phyloP scores from a whole-genome alignment of 2,113 vertebrate genomes.

The Ageneiosus marmoratus region DNA sequence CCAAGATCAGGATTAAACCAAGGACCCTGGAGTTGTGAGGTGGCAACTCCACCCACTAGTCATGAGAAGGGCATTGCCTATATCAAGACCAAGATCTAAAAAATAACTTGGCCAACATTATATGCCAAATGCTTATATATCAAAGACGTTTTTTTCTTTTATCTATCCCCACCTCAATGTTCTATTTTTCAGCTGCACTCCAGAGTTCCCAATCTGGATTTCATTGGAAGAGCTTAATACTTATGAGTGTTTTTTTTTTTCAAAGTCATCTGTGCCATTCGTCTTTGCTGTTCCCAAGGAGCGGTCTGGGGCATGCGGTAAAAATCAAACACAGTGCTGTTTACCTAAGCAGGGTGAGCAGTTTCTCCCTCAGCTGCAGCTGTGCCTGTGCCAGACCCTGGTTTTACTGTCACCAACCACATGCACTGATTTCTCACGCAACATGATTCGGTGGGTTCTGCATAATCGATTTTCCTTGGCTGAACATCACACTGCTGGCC shows the following conservation, averaged over 20 bases:
- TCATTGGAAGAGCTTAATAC: conserved; percentile 70
- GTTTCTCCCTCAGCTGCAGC: conserved; percentile 48
- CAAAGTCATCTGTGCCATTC: conserved; percentile 76
- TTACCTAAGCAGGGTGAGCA: conserved; percentile 42
- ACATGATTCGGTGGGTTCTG: conserved; percentile 50
- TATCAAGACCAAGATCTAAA: no score
- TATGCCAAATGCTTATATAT: no score
- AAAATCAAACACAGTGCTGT: conserved; percentile 43
- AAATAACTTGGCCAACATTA: no score
- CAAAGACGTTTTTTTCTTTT: conserved; percentile 6
- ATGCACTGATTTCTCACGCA: conserved; percentile 48
- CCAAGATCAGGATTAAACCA: background rate
- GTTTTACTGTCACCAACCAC: conserved; percentile 42
- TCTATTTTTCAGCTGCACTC: conserved; percentile 39
- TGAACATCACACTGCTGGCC: conserved; percentile 26
- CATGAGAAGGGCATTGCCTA: no score
- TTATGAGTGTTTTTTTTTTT: conserved; percentile 73
- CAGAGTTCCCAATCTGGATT: conserved; percentile 60
- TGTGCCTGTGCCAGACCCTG: conserved; percentile 24
- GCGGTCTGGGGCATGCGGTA: conserved; percentile 42
- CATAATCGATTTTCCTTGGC: conserved; percentile 57
- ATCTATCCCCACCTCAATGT: background rate
- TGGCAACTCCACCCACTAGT: background rate
- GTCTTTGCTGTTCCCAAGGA: conserved; percentile 65
- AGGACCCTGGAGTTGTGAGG: background rate